Evolutionary conservation across 2,888 invertebrate species (phyloP).

Genomic region (Meganola albula): DNA sequence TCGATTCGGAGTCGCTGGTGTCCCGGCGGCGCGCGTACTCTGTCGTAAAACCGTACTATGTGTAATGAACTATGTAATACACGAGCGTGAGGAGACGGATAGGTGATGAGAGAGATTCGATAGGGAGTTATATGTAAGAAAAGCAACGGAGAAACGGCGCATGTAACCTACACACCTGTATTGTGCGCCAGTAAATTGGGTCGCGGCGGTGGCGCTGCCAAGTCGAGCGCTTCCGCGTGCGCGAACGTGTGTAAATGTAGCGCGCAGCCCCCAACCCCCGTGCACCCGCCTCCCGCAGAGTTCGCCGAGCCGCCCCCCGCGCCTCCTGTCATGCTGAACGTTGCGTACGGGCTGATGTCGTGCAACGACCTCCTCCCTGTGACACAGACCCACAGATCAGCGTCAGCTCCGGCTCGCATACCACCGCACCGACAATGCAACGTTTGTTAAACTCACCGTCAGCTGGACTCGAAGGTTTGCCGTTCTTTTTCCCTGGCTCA

Average conservation of each 20-base stretch:
- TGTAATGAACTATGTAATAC: no score
- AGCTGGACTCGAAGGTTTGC: conserved; percentile 42
- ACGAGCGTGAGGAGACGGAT: no score
- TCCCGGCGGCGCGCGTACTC: conserved; percentile 42
- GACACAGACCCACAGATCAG: no score
- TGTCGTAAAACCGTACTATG: conserved; percentile 8
- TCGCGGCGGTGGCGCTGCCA: conserved; percentile 50
- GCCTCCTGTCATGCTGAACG: conserved; percentile 83
- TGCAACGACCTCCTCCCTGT: conserved; percentile 80
- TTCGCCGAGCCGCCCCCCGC: conserved; percentile 31
- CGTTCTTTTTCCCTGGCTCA: conserved; percentile 44
- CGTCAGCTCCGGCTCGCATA: no score
- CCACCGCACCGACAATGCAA: no score
- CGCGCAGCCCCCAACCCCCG: conserved; percentile 39
- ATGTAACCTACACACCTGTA: no score
- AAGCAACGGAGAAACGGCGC: no score
- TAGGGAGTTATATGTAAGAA: no score
- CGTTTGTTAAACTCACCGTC: no score
- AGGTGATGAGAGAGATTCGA: no score
- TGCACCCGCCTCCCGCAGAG: conserved; percentile 38
- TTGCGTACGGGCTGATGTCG: conserved; percentile 87
- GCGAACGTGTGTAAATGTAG: conserved; percentile 52
- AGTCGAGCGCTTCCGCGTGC: conserved; percentile 39
- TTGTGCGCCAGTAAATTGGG: conserved; percentile 46
- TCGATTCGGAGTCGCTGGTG: conserved; percentile 63